A percentile compares a stretch with the other conserved stretches of the same genome.
phyloP scores from a whole-genome alignment of 2,113 vertebrate species.

The Fregetta grallaria region DNA sequence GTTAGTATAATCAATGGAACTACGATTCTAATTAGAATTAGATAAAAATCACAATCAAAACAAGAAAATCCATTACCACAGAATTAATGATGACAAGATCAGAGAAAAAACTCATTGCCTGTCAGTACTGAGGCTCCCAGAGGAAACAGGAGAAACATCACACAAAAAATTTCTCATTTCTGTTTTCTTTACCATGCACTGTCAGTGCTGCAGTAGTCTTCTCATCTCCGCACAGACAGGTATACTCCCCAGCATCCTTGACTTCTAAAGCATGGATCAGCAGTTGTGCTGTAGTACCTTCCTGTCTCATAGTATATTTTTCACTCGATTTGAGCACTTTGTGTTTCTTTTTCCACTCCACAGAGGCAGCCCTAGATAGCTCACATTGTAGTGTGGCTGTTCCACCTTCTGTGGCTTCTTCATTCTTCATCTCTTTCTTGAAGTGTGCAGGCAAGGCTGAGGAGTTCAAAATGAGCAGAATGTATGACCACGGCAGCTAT shows the following conservation, averaged over 20 bases:
- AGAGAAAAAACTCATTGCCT: neutral
- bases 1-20: neutral
- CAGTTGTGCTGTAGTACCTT: conserved; percentile 65
- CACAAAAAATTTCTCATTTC: neutral
- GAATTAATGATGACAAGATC: neutral
- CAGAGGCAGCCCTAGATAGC: conserved; percentile 70
- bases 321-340: conserved; percentile 46
- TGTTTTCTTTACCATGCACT: conserved; percentile 76
- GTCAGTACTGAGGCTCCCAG: neutral
- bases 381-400: conserved; percentile 73
- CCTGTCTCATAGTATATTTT: conserved; percentile 67
- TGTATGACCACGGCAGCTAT: neutral
- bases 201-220: conserved; percentile 76
- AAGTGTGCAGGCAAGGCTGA: conserved; percentile 68
- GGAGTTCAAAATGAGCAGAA: conserved; percentile 33
- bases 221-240: conserved; percentile 73
- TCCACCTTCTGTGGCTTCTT: conserved; percentile 48
- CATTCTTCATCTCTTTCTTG: conserved; percentile 70
- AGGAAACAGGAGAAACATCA: neutral
- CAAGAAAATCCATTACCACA: neutral
- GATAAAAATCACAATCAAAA: neutral
- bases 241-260: conserved; percentile 75
- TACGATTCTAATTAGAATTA: neutral
- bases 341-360: conserved; percentile 76
- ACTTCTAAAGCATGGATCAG: conserved; percentile 63